Evolutionary conservation across 2,113 vertebrate genomes (phyloP), one percentile per base, ranked within the genome.

Genomic region (Cichladusa arquata): DNA sequence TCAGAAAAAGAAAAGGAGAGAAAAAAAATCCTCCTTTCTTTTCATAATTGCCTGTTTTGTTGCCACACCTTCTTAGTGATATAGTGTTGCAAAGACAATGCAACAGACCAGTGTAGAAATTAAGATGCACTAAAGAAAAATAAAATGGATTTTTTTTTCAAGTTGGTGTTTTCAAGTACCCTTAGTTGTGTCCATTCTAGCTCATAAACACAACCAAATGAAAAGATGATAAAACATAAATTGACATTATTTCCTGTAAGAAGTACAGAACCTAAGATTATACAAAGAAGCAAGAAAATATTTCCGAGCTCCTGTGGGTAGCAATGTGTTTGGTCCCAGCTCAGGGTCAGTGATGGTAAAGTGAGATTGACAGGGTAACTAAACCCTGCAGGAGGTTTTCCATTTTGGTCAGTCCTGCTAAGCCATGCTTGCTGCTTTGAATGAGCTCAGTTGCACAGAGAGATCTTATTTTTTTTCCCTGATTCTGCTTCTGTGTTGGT

Each of bases 321-420:
- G 17, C 42, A n/a, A 34, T 48, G 6, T 14, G 45, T 86, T 45
- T 14, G 1, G 80, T 62, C 51, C 19, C 64, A 51, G 60, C 69
- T 81, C 79, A 51, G 82, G 71, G 81, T 57, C 64, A 33, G 90
- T 6, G 72, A 66, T 67, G 80, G 22, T 70, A 42, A 77, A 95
- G 74, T 22, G 86, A 92, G 88, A 93, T 24, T 89, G 91, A 62
- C 95, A 80, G 90, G 57, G 56, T 19, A 88, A 62, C 18, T 28
- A 94, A 92, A 72, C 91, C 88, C 94, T 78, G 88, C 36, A 94
- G 90, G 82, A 95, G 90, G 20, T 54, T 93, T 93, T 95, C 79
- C 81, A 60, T 82, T 79, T 81, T 11, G 90, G 95, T 78, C 71
- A 88, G 71, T 29, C 38, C 71, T 82, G 92, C 81, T 91, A 95